A percentile compares a stretch with the other conserved stretches of the same genome.
phyloP scores from a whole-genome alignment of 2,113 vertebrate genomes.

The Onychorhynchus coronatus region DNA sequence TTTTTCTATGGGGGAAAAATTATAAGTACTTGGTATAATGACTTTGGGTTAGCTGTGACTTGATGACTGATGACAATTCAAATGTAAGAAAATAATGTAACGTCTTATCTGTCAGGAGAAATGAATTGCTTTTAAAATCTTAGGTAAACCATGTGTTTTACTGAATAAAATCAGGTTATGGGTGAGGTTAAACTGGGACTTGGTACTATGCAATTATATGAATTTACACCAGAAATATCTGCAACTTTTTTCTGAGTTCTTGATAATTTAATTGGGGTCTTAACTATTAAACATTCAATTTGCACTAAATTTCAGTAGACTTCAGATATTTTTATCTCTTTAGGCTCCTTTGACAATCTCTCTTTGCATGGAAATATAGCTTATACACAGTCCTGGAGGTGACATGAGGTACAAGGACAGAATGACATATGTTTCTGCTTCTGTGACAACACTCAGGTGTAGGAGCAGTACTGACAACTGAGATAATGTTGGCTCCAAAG shows the following conservation, averaged over 20 bases:
- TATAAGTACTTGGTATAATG: background rate
- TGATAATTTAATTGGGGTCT: background rate
- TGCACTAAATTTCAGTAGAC: background rate
- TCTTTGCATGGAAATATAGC: background rate
- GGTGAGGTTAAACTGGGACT: background rate
- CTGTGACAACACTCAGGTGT: background rate
- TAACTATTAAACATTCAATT: background rate
- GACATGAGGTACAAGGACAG: background rate
- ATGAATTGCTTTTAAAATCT: slow-evolving; percentile 7
- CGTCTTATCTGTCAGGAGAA: background rate
- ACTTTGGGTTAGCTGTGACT: background rate
- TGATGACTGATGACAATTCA: slow-evolving; percentile 28
- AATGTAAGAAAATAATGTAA: slow-evolving; percentile 40
- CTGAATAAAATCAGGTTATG: background rate
- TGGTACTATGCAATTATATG: background rate
- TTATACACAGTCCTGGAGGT: background rate
- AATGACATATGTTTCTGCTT: background rate
- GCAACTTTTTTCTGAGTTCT: background rate
- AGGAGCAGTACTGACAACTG: background rate
- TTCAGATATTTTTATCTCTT: background rate
- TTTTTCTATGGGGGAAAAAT: background rate
- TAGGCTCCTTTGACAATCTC: background rate
- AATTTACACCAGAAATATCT: background rate
- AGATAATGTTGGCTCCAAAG: background rate
- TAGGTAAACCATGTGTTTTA: slow-evolving; percentile 8